A percentile compares a stretch with the other conserved stretches of the same genome.
These are phyloP conservation scores for Spatulosminthurus flaviceps DNA, from an alignment of 2,888 invertebrate genomes.

Conservation along the genomic window DNA sequence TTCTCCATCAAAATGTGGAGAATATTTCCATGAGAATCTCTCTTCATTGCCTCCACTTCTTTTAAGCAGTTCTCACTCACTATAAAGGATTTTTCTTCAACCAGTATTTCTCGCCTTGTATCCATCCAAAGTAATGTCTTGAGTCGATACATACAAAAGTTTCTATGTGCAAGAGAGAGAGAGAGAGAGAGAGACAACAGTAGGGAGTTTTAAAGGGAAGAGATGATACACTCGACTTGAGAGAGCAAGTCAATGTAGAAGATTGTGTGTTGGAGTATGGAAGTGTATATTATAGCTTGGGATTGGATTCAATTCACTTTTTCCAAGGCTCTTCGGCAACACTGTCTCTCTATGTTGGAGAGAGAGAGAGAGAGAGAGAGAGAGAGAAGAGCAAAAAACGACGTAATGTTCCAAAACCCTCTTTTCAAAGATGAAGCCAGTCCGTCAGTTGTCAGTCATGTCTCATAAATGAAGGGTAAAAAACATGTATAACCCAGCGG, in stretches of 20 bases:
- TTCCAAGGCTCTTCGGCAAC: conserved; percentile 43
- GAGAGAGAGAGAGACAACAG: too few species aligned
- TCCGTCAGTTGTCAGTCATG: conserved; percentile 49
- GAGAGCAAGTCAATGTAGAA: conserved; percentile 37
- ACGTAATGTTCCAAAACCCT: conserved; percentile 59
- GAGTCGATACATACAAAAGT: too few species aligned
- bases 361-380: not conserved
- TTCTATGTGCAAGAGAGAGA: too few species aligned
- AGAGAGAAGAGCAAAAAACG: conserved; percentile 48
- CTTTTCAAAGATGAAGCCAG: conserved; percentile 49
- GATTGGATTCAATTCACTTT: conserved; percentile 41
- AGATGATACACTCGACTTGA: not conserved
- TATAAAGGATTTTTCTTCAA: too few species aligned
- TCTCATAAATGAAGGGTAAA: conserved; percentile 46
- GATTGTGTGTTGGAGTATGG: not conserved
- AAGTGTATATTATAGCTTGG: not conserved
- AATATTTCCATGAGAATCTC: too few species aligned
- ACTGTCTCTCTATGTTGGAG: not conserved
- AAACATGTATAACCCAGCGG: conserved; percentile 20
- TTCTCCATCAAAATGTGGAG: too few species aligned
- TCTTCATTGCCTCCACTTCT: too few species aligned
- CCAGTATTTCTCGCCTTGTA: too few species aligned
- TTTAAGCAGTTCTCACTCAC: too few species aligned
- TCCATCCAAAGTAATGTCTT: too few species aligned
- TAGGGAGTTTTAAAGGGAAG: too few species aligned